phyloP scores from a whole-genome alignment of 2,113 vertebrate species.

The Cyprinus carpio region DNA sequence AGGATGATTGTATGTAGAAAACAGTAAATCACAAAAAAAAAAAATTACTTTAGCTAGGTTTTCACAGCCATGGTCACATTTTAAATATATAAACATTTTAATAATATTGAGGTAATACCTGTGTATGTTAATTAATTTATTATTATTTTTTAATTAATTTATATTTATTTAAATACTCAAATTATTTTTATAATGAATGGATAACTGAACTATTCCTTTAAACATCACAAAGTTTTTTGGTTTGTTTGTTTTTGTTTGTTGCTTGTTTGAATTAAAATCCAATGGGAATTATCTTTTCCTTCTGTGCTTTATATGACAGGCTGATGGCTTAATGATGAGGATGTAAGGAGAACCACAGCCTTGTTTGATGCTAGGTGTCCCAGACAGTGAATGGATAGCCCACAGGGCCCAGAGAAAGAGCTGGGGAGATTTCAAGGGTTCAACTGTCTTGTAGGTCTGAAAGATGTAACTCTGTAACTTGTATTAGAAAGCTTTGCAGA shows the following conservation, averaged over 20 bases:
- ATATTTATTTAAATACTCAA: background rate
- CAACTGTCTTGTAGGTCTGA: slow-evolving; percentile 17
- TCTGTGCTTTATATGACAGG: background rate
- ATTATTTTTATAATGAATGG: too few species aligned
- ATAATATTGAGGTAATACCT: background rate
- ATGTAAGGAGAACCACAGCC: slow-evolving; percentile 25
- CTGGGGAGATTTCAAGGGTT: background rate
- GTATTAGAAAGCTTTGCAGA: background rate
- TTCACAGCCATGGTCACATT: too few species aligned
- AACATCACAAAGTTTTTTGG: background rate
- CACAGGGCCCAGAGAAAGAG: background rate
- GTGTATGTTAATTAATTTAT: background rate
- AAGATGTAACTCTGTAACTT: background rate
- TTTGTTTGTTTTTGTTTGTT: background rate
- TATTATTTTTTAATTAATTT: background rate
- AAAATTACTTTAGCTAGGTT: too few species aligned
- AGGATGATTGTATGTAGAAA: too few species aligned
- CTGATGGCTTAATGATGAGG: slow-evolving; percentile 36
- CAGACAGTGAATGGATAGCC: background rate
- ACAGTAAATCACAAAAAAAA: too few species aligned
- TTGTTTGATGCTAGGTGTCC: slow-evolving; percentile 30
- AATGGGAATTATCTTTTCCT: background rate
- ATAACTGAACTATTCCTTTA: background rate
- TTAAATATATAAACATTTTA: too few species aligned
- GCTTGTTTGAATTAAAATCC: background rate